phyloP scores from a whole-genome alignment of 2,797 vertebrate genomes.

The Pteropus rufus region DNA sequence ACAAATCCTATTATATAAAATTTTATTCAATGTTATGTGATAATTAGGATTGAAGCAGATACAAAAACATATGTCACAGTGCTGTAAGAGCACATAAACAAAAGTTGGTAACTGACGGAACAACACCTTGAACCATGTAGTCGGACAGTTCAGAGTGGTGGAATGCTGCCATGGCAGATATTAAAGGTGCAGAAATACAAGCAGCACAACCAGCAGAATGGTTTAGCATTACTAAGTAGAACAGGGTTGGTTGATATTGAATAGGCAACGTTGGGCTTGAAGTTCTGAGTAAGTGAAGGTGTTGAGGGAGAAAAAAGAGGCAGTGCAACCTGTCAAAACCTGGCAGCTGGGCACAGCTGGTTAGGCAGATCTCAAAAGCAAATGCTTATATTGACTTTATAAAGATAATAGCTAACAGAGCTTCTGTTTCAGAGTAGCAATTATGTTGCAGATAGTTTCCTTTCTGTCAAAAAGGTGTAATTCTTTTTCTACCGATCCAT shows the following conservation, averaged over 20 bases:
- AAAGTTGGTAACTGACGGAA: background rate
- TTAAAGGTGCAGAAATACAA: background rate
- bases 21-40: background rate
- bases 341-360: rapidly evolving
- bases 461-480: background rate
- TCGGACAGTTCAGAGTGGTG: background rate
- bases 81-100: background rate
- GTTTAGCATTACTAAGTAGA: background rate
- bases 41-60: background rate
- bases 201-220: background rate
- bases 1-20: background rate
- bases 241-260: background rate
- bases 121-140: background rate
- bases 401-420: background rate
- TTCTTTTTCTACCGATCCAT: background rate
- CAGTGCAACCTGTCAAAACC: too few species aligned
- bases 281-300: background rate
- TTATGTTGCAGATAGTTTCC: background rate
- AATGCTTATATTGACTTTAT: background rate
- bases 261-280: too few species aligned
- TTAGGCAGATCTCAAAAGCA: background rate
- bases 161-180: background rate
- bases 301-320: background rate
- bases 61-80: background rate
- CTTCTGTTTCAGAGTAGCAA: background rate